Evolutionary conservation across 2,797 vertebrate species (phyloP), one percentile per base, ranked within the genome.

Genomic region (Zonotrichia albicollis): DNA sequence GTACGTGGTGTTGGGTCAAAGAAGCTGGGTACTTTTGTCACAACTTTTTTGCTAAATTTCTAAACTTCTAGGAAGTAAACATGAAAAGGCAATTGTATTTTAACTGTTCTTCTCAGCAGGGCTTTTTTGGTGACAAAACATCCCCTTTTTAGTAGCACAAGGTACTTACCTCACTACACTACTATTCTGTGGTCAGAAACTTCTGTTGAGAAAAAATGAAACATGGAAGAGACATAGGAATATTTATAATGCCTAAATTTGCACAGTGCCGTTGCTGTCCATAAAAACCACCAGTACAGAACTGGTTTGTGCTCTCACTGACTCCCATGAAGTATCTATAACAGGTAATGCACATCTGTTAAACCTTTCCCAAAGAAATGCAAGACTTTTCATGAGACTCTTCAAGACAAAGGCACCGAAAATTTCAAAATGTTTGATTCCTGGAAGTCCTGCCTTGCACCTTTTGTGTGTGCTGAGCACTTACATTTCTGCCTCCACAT

Each of bases 211-310:
- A 79, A 42, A 26, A 72, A 88, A 89, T 14, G 5, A 83, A 92
- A 50, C 4, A 26, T 1, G 0, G 18, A 23, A n/a, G 15, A 22
- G 13, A 72, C 2, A 3, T 30, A 40, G 10, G 5, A 62, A 74
- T 68, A 40, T 74, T 68, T 84, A 76, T 25, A 29, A 54, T 30
- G 17, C 5, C 20, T 42, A 40, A 70, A 67, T 79, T 55, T 89
- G 8, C 13, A 46, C 4, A 23, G 8, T 6, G 10, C 9, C 18
- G 8, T 51, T 68, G 30, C 12, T 82, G 20, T 36, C 30, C 40
- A 58, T n/a, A 68, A 75, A 81, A 27, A 53, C 3, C 12, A 77
- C 15, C 27, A 42, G 23, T 60, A 36, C 2, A 53, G 72, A 92
- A 65, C 3, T 15, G 34, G 43, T 57, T 58, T 73, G 14, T 65